phyloP scores from a whole-genome alignment of 1,140 invertebrate species.

The Pseudomyrmex pallidus region DNA sequence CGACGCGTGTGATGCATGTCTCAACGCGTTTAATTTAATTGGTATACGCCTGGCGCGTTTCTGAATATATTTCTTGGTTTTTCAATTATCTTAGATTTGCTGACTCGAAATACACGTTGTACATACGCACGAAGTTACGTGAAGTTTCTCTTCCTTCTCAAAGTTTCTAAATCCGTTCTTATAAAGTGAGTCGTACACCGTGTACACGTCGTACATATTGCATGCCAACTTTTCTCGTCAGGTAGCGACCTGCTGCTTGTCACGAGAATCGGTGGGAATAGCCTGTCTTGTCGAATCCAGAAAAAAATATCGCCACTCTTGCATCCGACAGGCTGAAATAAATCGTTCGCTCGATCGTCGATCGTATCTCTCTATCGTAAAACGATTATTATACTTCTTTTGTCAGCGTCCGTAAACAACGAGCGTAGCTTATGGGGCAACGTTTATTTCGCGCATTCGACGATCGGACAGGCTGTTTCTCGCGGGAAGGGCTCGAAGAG shows the following conservation, averaged over 20 bases:
- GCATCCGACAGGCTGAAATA: background rate
- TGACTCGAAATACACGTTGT: background rate
- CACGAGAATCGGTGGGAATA: background rate
- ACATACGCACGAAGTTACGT: background rate
- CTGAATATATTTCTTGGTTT: background rate
- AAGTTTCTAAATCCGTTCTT: background rate
- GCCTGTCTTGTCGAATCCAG: background rate
- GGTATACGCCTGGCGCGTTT: background rate
- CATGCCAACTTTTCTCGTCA: conserved; percentile 1
- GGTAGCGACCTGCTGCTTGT: background rate
- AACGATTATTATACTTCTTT: conserved; percentile 31
- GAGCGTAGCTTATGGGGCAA: background rate
- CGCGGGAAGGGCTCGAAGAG: background rate
- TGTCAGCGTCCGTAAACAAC: conserved; percentile 19
- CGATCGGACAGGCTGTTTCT: background rate
- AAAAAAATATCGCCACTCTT: conserved; percentile 20
- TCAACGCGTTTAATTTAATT: background rate
- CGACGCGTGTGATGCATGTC: background rate
- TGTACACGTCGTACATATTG: background rate
- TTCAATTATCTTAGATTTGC: background rate
- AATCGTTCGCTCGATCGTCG: background rate
- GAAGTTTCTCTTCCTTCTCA: background rate
- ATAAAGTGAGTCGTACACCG: background rate
- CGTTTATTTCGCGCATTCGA: conserved; percentile 38
- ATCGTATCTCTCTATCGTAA: conserved; percentile 19